Evolutionary conservation across 35 echinoderm and acorn worm genomes (phyloP), one percentile per base, ranked within the genome.

Genomic region (Lytechinus pictus): DNA sequence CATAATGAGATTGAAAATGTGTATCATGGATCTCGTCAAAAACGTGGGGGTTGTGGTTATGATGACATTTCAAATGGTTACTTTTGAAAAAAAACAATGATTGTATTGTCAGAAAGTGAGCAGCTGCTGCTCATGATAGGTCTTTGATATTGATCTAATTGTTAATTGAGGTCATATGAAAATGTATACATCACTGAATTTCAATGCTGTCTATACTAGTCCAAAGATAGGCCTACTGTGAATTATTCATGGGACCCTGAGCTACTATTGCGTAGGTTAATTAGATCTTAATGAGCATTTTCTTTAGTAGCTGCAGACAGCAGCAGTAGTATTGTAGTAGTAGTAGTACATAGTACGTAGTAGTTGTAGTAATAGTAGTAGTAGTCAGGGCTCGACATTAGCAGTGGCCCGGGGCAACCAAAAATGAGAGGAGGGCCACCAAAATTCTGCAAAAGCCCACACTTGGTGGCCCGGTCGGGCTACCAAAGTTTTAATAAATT

Each of bases 91-190:
- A 79, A 79, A 79, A 79, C 66, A 79, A 79, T 79, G 6, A 79
- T 79, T 4, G 66, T 79, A n/a, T 79, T 79, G 66, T 79, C 66
- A 79, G 19, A 79, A 79, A 79, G 66, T 79, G 66, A 79, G 66
- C 66, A 79, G 66, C 66, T 79, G 66, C 66, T 79, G 66, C 66
- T 16, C 14, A 24, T 79, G 19, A 79, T 79, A 79, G 66, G 19
- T 24, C 21, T 7, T 24, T 79, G 66, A 79, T 79, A 79, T 79
- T 79, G 66, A 79, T 79, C 66, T 5, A 24, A 79, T 79, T 79
- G 66, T 79, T 79, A 79, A 79, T 79, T 79, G 66, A 79, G 66
- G 66, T 79, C 66, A 79, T 79, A 79, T 79, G 19, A 79, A 79
- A 24, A 1, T 79, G 66, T 24, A 79, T 79, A 16, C 66, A 5